These are phyloP conservation scores for Cryptotermes secundus DNA, from an alignment of 1,140 invertebrate species.

Conservation along the genomic window DNA sequence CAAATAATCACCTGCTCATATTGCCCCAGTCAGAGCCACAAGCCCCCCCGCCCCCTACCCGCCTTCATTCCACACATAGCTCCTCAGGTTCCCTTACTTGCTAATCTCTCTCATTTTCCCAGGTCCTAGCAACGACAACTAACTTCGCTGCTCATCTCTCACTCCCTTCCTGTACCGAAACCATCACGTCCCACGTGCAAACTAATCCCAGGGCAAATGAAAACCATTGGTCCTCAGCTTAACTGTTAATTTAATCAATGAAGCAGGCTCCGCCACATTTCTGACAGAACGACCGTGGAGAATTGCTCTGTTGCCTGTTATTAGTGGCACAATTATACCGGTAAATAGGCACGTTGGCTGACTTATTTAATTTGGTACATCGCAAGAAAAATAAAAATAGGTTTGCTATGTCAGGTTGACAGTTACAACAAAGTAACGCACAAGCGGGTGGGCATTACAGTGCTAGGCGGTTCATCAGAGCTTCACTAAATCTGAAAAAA, in stretches of 20 bases:
- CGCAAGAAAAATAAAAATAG: not conserved
- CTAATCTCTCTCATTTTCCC: not conserved
- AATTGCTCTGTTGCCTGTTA: not conserved
- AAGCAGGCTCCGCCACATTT: not conserved
- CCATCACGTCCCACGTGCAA: not conserved
- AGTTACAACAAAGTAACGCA: not conserved
- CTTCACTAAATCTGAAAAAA: not conserved
- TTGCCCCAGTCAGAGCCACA: not conserved
- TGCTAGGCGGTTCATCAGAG: not conserved
- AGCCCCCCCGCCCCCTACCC: no score
- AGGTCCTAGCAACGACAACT: not conserved
- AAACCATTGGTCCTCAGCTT: constrained; percentile 14
- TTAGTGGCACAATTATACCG: not conserved
- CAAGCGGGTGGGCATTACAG: not conserved
- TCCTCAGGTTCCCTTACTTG: not conserved
- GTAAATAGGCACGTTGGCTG: not conserved
- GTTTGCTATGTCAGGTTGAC: not conserved
- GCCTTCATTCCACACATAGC: not conserved
- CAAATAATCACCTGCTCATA: not conserved
- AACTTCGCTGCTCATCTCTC: not conserved
- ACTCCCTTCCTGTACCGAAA: not conserved
- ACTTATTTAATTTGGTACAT: not conserved
- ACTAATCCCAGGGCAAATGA: constrained; percentile 25
- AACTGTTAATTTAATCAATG: constrained; percentile 30
- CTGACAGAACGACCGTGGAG: not conserved